Percentiles rank a stretch among this genome's conserved stretches.
Conservation (phyloP, 2,113 vertebrate species). For the Colistium nudipinnis region DNA sequence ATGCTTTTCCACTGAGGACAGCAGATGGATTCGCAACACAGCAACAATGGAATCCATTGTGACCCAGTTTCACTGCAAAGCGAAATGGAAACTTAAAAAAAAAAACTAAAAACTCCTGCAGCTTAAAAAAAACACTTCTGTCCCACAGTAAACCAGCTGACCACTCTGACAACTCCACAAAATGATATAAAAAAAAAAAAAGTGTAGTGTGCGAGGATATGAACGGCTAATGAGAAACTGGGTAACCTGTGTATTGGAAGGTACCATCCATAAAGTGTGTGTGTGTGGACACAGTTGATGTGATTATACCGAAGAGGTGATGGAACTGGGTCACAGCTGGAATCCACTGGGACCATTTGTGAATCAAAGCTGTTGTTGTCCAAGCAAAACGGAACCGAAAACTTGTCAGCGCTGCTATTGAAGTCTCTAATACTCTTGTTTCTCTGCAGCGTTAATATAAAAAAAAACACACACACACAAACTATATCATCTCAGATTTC, state of each 20-base stretch:
- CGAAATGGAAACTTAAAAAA: neutral
- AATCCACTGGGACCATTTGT: constrained; percentile 24
- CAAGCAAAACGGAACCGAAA: neutral
- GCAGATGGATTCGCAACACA: constrained; percentile 35
- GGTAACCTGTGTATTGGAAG: neutral
- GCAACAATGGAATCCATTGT: constrained; percentile 38
- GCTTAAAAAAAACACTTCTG: constrained; percentile 5
- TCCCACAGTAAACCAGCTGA: neutral
- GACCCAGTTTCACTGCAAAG: constrained; percentile 38
- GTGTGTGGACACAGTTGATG: constrained; percentile 4
- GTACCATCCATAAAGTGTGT: neutral
- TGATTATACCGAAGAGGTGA: constrained; percentile 19
- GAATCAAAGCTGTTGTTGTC: constrained; percentile 15
- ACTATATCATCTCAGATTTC: too few species aligned
- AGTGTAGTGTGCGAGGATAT: neutral
- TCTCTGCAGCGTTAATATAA: neutral
- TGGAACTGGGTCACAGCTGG: constrained; percentile 22
- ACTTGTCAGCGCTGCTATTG: neutral
- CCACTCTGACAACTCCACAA: neutral
- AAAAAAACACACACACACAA: too few species aligned
- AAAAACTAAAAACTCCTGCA: neutral
- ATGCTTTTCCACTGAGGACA: constrained; percentile 22
- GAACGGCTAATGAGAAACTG: neutral
- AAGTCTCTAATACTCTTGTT: neutral
- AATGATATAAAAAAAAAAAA: too few species aligned